These are phyloP conservation scores for Gastrophryne carolinensis DNA, from an alignment of 2,797 vertebrate genomes.

Conservation along the genomic window DNA sequence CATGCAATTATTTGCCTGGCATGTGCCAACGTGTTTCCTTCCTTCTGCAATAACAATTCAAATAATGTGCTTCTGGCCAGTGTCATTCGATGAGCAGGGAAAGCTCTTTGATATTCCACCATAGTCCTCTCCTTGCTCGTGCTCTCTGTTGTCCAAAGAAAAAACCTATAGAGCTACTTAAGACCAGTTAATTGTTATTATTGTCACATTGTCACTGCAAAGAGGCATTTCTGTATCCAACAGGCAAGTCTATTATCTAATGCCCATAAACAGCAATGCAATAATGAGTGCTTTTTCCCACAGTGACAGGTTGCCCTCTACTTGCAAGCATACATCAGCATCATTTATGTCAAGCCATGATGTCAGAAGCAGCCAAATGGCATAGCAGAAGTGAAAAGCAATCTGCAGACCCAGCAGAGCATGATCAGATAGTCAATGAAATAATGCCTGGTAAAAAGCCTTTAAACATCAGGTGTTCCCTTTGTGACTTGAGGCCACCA, in stretches of 20 bases:
- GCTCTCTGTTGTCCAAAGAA: constrained; percentile 41
- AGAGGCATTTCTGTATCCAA: too few species aligned
- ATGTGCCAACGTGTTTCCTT: not conserved
- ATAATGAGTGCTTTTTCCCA: too few species aligned
- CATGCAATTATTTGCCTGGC: not conserved
- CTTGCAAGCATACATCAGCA: not conserved
- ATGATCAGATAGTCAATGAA: not conserved
- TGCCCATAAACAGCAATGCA: too few species aligned
- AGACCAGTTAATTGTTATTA: too few species aligned
- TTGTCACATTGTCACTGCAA: too few species aligned
- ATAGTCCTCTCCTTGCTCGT: constrained; percentile 35
- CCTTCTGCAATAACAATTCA: not conserved
- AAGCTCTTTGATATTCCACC: constrained; percentile 60
- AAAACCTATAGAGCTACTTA: constrained; percentile 38
- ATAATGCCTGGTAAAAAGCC: not conserved
- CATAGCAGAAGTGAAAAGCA: not conserved
- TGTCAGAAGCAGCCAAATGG: not conserved
- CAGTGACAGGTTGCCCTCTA: not conserved
- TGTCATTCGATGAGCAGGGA: not conserved
- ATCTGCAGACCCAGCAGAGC: not conserved
- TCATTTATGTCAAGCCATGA: not conserved
- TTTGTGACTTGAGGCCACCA: constrained; percentile 47
- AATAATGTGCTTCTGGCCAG: not conserved
- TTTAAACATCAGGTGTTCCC: not conserved
- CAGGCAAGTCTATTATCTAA: too few species aligned